Conservation (phyloP, 1,140 invertebrate genomes). For the Lamellibrachia luymesi region DNA sequence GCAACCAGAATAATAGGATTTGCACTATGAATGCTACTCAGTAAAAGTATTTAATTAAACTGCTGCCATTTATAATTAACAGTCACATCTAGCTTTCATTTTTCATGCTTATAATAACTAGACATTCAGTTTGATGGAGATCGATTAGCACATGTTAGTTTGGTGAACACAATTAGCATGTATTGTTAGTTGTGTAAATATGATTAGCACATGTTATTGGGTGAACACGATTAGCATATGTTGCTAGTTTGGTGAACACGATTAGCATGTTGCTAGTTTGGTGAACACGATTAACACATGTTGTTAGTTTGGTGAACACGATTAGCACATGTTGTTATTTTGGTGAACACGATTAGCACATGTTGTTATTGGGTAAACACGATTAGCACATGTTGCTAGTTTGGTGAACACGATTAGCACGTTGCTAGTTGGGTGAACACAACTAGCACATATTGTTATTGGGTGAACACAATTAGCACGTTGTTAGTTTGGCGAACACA, state of each 20-base stretch:
- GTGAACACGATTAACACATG: neutral
- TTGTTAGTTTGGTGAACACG: neutral
- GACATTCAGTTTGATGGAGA: neutral
- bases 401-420: neutral
- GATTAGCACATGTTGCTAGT: neutral
- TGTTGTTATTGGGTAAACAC: neutral
- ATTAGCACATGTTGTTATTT: neutral
- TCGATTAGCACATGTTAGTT: neutral
- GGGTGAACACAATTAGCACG: no score
- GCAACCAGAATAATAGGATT: neutral
- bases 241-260: neutral
- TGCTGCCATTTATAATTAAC: neutral
- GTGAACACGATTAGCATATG: neutral
- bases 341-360: neutral
- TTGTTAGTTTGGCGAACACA: neutral
- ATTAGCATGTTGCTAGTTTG: neutral
- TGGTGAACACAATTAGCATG: neutral
- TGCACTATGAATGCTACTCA: neutral
- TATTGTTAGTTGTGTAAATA: neutral
- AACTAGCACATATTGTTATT: neutral
- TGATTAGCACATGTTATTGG: neutral
- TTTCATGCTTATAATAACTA: neutral
- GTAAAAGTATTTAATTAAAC: neutral
- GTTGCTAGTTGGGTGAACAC: neutral
- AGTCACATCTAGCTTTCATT: neutral